Evolutionary conservation across 2,113 vertebrate genomes (phyloP), one percentile per base, ranked within the genome.

Genomic region (Siniperca chuatsi): DNA sequence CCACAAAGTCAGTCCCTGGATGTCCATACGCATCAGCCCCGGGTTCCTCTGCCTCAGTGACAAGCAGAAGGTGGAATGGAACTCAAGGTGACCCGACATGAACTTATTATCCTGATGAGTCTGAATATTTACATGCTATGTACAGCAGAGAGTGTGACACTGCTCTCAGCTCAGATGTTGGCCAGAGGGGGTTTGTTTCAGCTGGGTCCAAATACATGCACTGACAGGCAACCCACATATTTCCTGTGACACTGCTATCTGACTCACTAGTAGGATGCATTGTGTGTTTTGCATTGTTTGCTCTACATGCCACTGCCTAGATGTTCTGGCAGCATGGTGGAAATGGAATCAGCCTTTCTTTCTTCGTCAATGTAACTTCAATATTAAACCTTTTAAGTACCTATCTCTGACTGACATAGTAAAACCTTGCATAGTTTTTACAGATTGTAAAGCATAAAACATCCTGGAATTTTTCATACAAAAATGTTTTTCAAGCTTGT

Each of bases 31-130:
- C 85, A 58, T 98, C 93, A 98, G 96, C 90, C 78, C 94, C 42
- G 96, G 97, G 92, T 99, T 97, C 94, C 95, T 89, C 77, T 84
- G 65, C 84, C 97, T 99, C 90, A 96, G 92, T 82, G 89, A 93
- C 79, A 97, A 97, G 91, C 97, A 99, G 96, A 98, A 97, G 96
- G 97, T 98, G 6, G 98, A 99, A 92, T 99, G 98, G 98, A 99
- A 99, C 95, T 99, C 98, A 85, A 99, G 98, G 98, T 99, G 97
- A 90, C 33, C 20, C 2, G 44, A 75, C 10, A 2, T 37, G 6
- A 42, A 65, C 58, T 25, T 7, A 1, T 16, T 8, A 60, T 25
- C 12, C 6, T 13, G 10, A 35, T 65, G 55, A 46, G 29, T 37
- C 23, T 29, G 18, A 75, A 6, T 79, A 58, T 71, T 33, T 21